Conservation (phyloP, 2,113 vertebrate species). For the Zeus faber region DNA sequence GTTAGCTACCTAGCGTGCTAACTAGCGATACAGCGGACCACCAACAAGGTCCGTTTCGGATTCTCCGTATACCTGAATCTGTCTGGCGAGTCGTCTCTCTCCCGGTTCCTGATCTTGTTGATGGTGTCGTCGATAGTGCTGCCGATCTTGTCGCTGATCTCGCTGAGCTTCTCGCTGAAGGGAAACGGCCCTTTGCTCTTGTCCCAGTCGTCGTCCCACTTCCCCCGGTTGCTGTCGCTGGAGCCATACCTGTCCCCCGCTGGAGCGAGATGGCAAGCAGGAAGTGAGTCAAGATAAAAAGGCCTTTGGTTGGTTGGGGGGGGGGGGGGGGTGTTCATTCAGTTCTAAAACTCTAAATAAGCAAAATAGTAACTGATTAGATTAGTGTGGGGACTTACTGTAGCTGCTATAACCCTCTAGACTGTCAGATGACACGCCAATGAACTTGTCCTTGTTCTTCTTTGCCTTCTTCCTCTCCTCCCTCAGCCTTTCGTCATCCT, state of each 20-base stretch:
- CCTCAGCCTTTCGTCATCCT: slow-evolving; percentile 94
- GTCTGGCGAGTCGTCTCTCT: slow-evolving; percentile 93
- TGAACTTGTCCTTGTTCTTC: slow-evolving; percentile 97
- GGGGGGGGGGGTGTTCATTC: neutral
- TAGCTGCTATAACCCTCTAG: slow-evolving; percentile 84
- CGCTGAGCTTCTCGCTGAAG: slow-evolving; percentile 95
- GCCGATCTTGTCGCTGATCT: slow-evolving; percentile 96
- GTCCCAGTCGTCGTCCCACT: slow-evolving; percentile 98
- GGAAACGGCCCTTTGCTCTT: slow-evolving; percentile 87
- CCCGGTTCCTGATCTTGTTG: slow-evolving; percentile 93
- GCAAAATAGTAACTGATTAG: too few species aligned
- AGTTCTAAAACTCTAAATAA: neutral
- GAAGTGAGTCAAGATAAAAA: neutral
- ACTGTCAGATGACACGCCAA: slow-evolving; percentile 93
- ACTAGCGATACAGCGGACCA: too few species aligned
- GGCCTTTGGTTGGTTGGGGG: neutral
- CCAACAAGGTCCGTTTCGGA: too few species aligned
- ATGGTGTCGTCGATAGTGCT: slow-evolving; percentile 97
- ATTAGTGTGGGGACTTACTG: slow-evolving; percentile 75
- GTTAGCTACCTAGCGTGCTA: too few species aligned
- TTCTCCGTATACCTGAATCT: slow-evolving; percentile 82
- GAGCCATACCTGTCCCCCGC: slow-evolving; percentile 87
- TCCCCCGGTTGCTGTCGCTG: slow-evolving; percentile 77
- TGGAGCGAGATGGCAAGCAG: slow-evolving; percentile 24
- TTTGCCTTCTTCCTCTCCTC: slow-evolving; percentile 98